Percentiles rank a stretch among this genome's conserved stretches.
These are phyloP conservation scores for Phenganax marumi DNA, from an alignment of 92 coral and sea anemone genomes.

Conservation along the genomic window DNA sequence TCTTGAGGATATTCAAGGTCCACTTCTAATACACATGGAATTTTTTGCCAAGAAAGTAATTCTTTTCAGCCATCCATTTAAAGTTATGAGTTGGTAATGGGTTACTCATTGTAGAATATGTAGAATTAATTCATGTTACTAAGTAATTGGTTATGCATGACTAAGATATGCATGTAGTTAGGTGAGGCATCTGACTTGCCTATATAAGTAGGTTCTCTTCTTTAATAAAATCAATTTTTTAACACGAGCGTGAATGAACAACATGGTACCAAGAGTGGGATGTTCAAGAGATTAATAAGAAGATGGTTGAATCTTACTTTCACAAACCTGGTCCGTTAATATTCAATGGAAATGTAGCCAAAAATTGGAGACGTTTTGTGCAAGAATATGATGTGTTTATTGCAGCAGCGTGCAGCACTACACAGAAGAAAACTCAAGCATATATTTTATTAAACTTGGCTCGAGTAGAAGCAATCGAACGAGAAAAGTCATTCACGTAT, in stretches of 20 bases:
- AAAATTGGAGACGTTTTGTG: slow-evolving; percentile 45
- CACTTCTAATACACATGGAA: too few relatives aligned
- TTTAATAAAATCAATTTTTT: too few relatives aligned
- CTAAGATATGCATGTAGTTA: too few relatives aligned
- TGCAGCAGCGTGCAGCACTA: slow-evolving; percentile 13
- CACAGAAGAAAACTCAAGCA: slow-evolving; percentile 42
- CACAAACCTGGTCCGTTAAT: slow-evolving; percentile 32
- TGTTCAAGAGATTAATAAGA: background rate
- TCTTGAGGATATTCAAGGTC: too few relatives aligned
- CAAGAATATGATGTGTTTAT: slow-evolving; percentile 42
- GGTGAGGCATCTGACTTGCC: slow-evolving; percentile 5
- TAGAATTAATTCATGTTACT: too few relatives aligned
- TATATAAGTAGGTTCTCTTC: background rate
- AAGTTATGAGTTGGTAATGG: too few relatives aligned
- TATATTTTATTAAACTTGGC: slow-evolving; percentile 35
- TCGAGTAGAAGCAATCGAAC: slow-evolving; percentile 25
- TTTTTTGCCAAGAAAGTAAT: too few relatives aligned
- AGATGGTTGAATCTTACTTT: slow-evolving; percentile 36
- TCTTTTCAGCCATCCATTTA: too few relatives aligned
- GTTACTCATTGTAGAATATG: too few relatives aligned
- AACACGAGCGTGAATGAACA: slow-evolving; percentile 2
- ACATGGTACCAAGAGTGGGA: slow-evolving; percentile 41
- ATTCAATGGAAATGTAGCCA: slow-evolving; percentile 38
- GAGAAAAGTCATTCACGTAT: slow-evolving; percentile 29
- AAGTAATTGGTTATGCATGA: too few relatives aligned